Evolutionary conservation across 2,888 invertebrate species (phyloP).

Genomic region (Thecophora atra): DNA sequence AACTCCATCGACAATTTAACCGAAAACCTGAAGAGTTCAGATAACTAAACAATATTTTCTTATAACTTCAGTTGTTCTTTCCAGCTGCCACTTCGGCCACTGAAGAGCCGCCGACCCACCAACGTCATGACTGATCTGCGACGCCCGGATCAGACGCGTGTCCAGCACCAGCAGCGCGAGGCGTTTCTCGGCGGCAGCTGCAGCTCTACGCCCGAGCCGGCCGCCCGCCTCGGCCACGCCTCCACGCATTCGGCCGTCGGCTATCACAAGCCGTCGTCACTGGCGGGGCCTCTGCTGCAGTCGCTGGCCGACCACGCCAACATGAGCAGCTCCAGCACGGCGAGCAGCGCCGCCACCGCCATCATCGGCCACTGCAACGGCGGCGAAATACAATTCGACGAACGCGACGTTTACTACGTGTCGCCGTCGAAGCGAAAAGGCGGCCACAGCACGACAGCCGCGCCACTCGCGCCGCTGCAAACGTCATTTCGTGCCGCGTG

Average conservation of each 20-base stretch:
- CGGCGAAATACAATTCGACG: slow-evolving; percentile 57
- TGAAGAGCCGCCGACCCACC: background rate
- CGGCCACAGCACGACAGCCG: slow-evolving; percentile 35
- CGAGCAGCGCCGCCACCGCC: slow-evolving; percentile 53
- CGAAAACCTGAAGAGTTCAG: too few relatives aligned
- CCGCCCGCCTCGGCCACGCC: background rate
- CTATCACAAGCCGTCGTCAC: slow-evolving; percentile 55
- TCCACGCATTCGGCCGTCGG: slow-evolving; percentile 8
- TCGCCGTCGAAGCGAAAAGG: slow-evolving; percentile 63
- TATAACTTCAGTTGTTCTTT: too few relatives aligned
- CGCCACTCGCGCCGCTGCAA: slow-evolving; percentile 42
- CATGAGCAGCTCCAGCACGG: slow-evolving; percentile 56
- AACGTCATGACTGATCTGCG: slow-evolving; percentile 54
- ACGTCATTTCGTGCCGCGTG: slow-evolving; percentile 39
- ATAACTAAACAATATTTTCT: too few relatives aligned
- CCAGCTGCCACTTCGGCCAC: too few relatives aligned
- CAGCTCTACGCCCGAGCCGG: slow-evolving; percentile 41
- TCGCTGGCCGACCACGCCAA: slow-evolving; percentile 57
- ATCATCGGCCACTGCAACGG: slow-evolving; percentile 47
- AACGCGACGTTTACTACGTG: slow-evolving; percentile 63
- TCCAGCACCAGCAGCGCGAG: slow-evolving; percentile 44
- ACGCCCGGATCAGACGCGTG: slow-evolving; percentile 41
- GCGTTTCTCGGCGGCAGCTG: slow-evolving; percentile 38
- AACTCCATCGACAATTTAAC: too few relatives aligned
- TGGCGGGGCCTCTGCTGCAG: slow-evolving; percentile 47